Conservation (phyloP, 2,113 vertebrate species). For the Opisthocomus hoazin region DNA sequence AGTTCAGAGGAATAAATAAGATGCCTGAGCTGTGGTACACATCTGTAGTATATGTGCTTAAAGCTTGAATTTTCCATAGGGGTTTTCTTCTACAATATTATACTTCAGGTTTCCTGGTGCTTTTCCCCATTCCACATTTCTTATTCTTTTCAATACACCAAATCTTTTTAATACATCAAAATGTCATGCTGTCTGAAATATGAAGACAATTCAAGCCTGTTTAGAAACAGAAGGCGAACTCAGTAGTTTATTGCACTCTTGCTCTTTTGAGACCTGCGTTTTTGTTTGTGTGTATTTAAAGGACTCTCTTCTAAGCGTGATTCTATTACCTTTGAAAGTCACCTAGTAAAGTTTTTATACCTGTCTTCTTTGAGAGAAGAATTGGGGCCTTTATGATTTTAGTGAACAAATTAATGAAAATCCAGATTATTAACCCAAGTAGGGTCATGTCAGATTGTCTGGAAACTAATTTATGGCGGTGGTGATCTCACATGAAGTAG, state of each 20-base stretch:
- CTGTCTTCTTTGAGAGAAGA: neutral
- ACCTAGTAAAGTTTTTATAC: neutral
- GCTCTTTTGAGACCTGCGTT: neutral
- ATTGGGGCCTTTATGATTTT: neutral
- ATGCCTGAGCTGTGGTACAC: neutral
- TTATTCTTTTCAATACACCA: neutral
- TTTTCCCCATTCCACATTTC: neutral
- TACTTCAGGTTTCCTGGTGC: neutral
- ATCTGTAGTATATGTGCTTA: neutral
- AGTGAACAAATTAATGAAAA: neutral
- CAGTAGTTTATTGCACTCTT: neutral
- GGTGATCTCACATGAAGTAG: neutral
- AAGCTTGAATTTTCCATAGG: neutral
- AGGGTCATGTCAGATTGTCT: neutral
- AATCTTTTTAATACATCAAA: slow-evolving; percentile 47
- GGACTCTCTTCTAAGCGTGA: neutral
- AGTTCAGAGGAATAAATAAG: slow-evolving; percentile 7
- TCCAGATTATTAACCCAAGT: neutral
- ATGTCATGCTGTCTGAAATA: neutral
- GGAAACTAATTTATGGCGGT: neutral
- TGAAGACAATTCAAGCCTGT: neutral
- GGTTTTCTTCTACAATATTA: neutral
- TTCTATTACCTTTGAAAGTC: neutral
- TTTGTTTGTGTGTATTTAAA: neutral
- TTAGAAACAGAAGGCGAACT: neutral